Conservation (phyloP, 2,888 invertebrate species). For the Tetropium fuscum region DNA sequence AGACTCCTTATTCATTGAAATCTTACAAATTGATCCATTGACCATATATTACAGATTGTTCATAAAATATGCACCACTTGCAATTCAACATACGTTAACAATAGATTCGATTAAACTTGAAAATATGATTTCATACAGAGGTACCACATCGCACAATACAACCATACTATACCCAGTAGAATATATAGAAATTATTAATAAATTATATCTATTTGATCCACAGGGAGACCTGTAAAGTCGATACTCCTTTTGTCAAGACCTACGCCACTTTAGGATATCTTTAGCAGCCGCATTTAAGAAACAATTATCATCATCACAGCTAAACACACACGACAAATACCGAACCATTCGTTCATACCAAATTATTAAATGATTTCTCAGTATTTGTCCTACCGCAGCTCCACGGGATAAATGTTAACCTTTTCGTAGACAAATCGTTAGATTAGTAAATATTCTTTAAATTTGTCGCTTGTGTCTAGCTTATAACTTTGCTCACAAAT, state of each 20-base stretch:
- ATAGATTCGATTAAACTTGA: conserved; percentile 1
- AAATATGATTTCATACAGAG: conserved; percentile 26
- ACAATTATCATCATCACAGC: conserved; percentile 19
- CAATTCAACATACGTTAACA: too few relatives aligned
- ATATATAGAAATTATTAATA: conserved; percentile 6
- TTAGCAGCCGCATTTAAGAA: conserved; percentile 68
- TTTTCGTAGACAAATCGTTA: background rate
- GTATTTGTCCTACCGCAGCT: too few relatives aligned
- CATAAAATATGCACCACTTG: too few relatives aligned
- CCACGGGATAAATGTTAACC: background rate
- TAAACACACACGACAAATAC: conserved; percentile 22
- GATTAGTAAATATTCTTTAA: conserved; percentile 24
- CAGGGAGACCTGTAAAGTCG: conserved; percentile 89
- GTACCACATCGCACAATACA: conserved; percentile 27
- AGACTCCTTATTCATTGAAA: too few relatives aligned
- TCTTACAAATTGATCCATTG: too few relatives aligned
- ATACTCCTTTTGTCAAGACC: conserved; percentile 93
- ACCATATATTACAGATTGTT: too few relatives aligned
- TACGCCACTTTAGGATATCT: conserved; percentile 94
- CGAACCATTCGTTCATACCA: too few relatives aligned
- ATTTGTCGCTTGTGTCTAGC: conserved; percentile 33
- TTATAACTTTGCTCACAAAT: conserved; percentile 40
- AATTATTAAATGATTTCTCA: too few relatives aligned
- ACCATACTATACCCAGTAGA: conserved; percentile 3
- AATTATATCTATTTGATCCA: conserved; percentile 66